Evolutionary conservation across 92 coral and sea anemone species (phyloP), one percentile per base, ranked within the genome.

Genomic region (Isaurus tuberculatus): DNA sequence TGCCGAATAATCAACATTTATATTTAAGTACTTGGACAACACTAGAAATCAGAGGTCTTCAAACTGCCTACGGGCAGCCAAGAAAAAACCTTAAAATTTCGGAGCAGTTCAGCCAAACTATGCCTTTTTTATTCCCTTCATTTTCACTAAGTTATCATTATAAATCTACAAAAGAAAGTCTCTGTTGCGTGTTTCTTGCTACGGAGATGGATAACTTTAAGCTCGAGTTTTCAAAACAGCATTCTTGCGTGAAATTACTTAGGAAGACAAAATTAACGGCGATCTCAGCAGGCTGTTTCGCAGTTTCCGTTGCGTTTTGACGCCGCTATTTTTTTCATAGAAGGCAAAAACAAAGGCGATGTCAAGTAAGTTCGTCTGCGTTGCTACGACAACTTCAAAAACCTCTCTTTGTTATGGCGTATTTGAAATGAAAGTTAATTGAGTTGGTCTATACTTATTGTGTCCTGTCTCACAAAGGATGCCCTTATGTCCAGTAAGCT

Each of bases 321-420:
- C 23, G 80, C 80, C 66, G 66, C 80, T 61, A 13, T 74, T 23
- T 43, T 57, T 34, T 22, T 30, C 36, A 77, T 37, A 49, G 33
- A 23, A 77, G 70, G 30, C 28, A 58, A 14, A 23, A 15, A 77
- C 82, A 77, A 77, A 32, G 70, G 58, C 43, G 42, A 75, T 57
- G 81, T 75, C 81, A 75, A 75, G 33, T 55, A 68, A 75, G 30
- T 77, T 58, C 51, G 2, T 28, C 36, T 77, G 27, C 36, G 82
- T 77, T 77, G 82, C 82, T 58, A 77, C 70, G 82, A 77, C 82
- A 44, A 77, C 82, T 77, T 25, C 53, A 77, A 53, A 55, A 60
- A 25, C 65, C 68, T 13, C 7, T 77, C 70, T 57, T 77, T 77
- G 82, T 77, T 57, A 20, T 55, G 82, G 70, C 70, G 70, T 77